Base-by-base conservation (phyloP, 2,797 vertebrate genomes). In the Sebastiscus tertius region DNA sequence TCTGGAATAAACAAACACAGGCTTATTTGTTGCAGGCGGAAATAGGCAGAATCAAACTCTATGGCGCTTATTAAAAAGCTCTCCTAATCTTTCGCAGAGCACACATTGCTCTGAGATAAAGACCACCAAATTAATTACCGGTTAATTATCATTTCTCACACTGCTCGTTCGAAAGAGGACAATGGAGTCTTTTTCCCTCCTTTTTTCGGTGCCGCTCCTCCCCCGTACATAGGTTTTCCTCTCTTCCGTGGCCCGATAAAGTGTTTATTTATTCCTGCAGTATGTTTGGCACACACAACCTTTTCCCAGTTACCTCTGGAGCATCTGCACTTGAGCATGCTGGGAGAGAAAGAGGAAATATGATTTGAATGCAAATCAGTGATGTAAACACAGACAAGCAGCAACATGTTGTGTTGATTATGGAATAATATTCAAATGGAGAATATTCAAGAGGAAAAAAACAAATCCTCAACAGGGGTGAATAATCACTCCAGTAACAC, bases 131-230 rank as follows among this genome's bases (percentile, higher is more conserved):
- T 94, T 93, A 94, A 95, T 95, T 94, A 94, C 89, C 90, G 92
- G 90, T 92, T 94, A 94, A 95, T 95, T 94, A 93, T 93, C 92
- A 88, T 92, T 90, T 91, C 93, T 94, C 93, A 89, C 92, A 84
- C 88, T 77, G 89, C 90, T 91, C 65, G 74, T 91, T 92, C 72
- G 24, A 46, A 92, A 81, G 83, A 91, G 89, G 90, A 94, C 92
- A 93, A 93, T 92, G 76, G 85, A 88, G 85, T 68, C 77, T 72
- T 85, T 88, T 79, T 46, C 77, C 81, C 73, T 76, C 58, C 18
- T 77, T 72, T 75, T 89, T 24, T 49, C 8, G 4, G 62, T 75
- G 54, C 81, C 33, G 77, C 89, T 89, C 91, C 86, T 88, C 89
- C 87, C 83, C 71, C 62, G 31, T 67, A 91, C 90, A 87, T 66